Percentiles rank a stretch among this genome's conserved stretches.
Evolutionary conservation across 30 jellyfish, hydroid and myxozoan species (phyloP).

Genomic region (Haliclystus octoradiatus): DNA sequence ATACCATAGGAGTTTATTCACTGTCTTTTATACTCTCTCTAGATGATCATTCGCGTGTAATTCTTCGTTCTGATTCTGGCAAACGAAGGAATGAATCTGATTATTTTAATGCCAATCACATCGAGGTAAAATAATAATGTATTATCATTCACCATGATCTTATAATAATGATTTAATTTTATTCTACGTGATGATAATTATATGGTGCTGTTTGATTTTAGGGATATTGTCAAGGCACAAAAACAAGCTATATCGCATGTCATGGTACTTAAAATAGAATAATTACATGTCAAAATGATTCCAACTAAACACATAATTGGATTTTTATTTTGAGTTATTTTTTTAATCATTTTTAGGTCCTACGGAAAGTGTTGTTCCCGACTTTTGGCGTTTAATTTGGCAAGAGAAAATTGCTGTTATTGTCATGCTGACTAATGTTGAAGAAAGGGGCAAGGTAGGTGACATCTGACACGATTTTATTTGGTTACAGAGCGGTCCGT

Average conservation of each 20-base stretch:
- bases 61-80: slow-evolving; percentile 57
- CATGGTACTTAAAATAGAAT: slow-evolving; percentile 26
- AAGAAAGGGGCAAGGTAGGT: slow-evolving; percentile 69
- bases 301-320: not conserved
- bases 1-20: too few species aligned
- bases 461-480: too few species aligned
- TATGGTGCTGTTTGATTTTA: too few species aligned
- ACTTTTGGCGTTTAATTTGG: slow-evolving; percentile 93
- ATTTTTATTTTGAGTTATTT: not conserved
- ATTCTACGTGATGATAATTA: too few species aligned
- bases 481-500: too few species aligned
- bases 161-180: too few species aligned
- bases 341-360: slow-evolving; percentile 46
- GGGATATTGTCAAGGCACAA: slow-evolving; percentile 56
- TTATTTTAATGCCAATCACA: slow-evolving; percentile 51
- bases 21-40: too few species aligned
- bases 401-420: slow-evolving; percentile 76
- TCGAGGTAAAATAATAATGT: slow-evolving; percentile 21
- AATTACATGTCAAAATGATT: not conserved
- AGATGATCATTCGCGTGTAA: slow-evolving; percentile 98
- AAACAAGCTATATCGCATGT: slow-evolving; percentile 50
- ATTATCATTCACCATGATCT: too few species aligned
- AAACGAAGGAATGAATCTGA: slow-evolving; percentile 35
- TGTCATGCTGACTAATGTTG: slow-evolving; percentile 86
- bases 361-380: slow-evolving; percentile 47